Percentiles rank a stretch among this genome's conserved stretches.
Conservation (phyloP, 2,888 invertebrate genomes). For the Diloba caeruleocephala region DNA sequence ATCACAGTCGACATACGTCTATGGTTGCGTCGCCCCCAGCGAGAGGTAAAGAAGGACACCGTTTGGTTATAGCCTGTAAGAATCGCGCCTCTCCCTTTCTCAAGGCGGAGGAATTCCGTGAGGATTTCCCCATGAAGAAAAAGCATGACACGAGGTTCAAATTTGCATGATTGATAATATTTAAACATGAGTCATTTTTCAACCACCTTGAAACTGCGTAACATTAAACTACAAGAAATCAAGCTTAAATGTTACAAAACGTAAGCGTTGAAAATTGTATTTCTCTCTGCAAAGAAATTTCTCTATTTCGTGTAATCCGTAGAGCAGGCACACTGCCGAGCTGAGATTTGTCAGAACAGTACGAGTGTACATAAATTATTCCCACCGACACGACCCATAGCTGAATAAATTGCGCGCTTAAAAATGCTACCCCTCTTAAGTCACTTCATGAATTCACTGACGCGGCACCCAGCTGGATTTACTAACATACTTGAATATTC, state of each 20-base stretch:
- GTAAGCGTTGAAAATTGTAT: constrained; percentile 23
- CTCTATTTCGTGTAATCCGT: constrained; percentile 45
- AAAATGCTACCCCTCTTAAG: constrained; percentile 74
- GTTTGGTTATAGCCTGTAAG: too few relatives aligned
- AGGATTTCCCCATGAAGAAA: too few relatives aligned
- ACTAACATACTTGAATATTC: constrained; percentile 40
- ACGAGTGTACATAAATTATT: constrained; percentile 71
- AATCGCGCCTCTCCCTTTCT: too few relatives aligned
- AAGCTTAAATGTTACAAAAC: constrained; percentile 14
- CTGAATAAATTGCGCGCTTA: constrained; percentile 72
- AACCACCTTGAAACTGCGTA: constrained; percentile 1
- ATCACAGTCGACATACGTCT: too few relatives aligned
- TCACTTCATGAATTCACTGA: constrained; percentile 74
- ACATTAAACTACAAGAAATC: constrained; percentile 4
- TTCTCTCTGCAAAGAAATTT: constrained; percentile 33
- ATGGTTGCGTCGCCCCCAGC: too few relatives aligned
- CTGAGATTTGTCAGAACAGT: constrained; percentile 63
- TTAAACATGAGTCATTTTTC: too few relatives aligned
- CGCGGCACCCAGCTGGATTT: constrained; percentile 59
- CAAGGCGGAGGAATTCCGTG: too few relatives aligned
- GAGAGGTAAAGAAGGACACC: too few relatives aligned
- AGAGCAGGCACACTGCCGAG: constrained; percentile 20
- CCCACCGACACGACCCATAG: constrained; percentile 56
- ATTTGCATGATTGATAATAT: too few relatives aligned
- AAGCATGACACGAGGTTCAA: too few relatives aligned